phyloP scores from a whole-genome alignment of 2,113 vertebrate genomes.

The Passer domesticus region DNA sequence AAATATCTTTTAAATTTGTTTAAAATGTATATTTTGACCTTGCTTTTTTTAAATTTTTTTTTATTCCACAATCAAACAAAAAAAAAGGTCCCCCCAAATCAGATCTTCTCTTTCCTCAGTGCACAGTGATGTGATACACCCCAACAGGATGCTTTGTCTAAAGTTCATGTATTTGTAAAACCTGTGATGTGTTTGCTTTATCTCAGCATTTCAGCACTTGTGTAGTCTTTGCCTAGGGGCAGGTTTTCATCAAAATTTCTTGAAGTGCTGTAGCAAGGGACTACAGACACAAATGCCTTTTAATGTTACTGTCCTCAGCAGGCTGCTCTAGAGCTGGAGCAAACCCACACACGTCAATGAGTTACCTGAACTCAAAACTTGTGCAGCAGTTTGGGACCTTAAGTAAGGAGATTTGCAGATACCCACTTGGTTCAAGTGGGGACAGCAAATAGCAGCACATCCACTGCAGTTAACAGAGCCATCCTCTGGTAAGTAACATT shows the following conservation, averaged over 20 bases:
- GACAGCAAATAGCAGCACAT: background rate
- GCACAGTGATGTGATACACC: background rate
- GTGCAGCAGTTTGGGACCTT: background rate
- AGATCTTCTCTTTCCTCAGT: background rate
- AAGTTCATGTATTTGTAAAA: background rate
- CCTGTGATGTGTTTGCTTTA: conserved; percentile 12
- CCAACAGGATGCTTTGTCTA: background rate
- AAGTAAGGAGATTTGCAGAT: background rate
- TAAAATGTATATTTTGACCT: background rate
- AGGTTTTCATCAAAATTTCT: conserved; percentile 29
- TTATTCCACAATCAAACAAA: background rate
- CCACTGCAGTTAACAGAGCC: background rate
- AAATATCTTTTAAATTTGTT: background rate
- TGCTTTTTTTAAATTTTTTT: background rate
- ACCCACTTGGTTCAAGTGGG: background rate
- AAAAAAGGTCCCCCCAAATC: background rate
- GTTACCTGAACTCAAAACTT: background rate
- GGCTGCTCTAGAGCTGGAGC: background rate
- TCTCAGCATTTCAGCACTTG: background rate
- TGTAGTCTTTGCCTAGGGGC: conserved; percentile 19
- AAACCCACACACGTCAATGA: background rate
- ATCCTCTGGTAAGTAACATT: background rate
- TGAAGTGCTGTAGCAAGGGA: background rate
- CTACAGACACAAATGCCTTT: background rate
- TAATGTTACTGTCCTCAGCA: background rate